Evolutionary conservation across 2,797 vertebrate genomes (phyloP).

Genomic region (Pagetopsis macropterus): DNA sequence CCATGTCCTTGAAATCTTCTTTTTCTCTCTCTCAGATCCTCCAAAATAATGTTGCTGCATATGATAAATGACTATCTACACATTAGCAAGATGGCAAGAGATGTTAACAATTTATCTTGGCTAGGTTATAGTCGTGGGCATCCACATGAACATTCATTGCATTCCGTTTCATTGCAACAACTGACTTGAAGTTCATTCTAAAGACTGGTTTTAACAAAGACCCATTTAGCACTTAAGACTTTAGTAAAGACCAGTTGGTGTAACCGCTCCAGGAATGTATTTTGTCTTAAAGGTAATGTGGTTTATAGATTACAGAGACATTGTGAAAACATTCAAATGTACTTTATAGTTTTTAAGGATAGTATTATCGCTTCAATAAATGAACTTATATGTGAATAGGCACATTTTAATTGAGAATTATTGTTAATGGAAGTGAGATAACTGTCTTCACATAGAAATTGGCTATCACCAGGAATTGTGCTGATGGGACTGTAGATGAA

Average conservation of each 20-base stretch:
- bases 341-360: not conserved
- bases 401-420: slow-evolving; percentile 7
- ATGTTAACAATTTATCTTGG: not conserved
- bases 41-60: too few species aligned
- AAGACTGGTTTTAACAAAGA: too few species aligned
- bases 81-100: not conserved
- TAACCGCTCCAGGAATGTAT: not conserved
- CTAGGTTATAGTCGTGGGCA: too few species aligned
- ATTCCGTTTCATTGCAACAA: too few species aligned
- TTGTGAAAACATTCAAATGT: not conserved
- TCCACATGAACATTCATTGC: too few species aligned
- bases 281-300: not conserved
- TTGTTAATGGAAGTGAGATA: not conserved
- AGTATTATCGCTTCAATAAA: not conserved
- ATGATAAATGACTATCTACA: not conserved
- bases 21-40: not conserved
- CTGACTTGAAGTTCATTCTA: too few species aligned
- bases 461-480: not conserved
- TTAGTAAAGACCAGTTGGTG: too few species aligned
- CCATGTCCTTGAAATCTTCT: not conserved
- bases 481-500: slow-evolving; percentile 18
- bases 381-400: slow-evolving; percentile 1
- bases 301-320: slow-evolving; percentile 2
- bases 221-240: too few species aligned
- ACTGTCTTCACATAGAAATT: slow-evolving; percentile 1